phyloP scores from a whole-genome alignment of 1,140 invertebrate genomes.

The Macrosteles quadrilineatus region DNA sequence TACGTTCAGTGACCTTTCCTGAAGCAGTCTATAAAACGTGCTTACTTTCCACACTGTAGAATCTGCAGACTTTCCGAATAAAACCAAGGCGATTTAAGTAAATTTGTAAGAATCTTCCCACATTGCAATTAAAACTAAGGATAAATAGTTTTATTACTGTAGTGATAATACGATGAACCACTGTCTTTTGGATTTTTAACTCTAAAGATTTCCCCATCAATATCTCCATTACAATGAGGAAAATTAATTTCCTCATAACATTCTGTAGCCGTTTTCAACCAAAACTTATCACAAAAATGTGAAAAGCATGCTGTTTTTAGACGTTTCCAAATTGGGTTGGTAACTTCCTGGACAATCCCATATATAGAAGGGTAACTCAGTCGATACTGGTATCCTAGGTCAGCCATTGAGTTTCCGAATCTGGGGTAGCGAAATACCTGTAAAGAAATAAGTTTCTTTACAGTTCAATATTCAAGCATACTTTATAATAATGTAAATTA shows the following conservation, averaged over 20 bases:
- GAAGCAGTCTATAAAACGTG: slow-evolving; percentile 21
- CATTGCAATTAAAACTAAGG: slow-evolving; percentile 14
- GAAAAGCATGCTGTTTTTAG: slow-evolving; percentile 17
- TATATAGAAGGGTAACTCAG: slow-evolving; percentile 20
- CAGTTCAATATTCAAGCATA: too few species aligned
- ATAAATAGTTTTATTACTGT: slow-evolving; percentile 34
- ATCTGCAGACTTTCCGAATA: slow-evolving; percentile 28
- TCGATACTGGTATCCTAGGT: slow-evolving; percentile 32
- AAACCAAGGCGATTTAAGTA: not conserved
- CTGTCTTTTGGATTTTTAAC: not conserved
- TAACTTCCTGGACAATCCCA: slow-evolving; percentile 32
- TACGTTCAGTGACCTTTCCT: not conserved
- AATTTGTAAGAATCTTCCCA: slow-evolving; percentile 23
- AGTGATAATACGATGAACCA: too few species aligned
- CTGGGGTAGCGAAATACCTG: not conserved
- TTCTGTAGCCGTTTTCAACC: not conserved
- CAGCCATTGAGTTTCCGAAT: not conserved
- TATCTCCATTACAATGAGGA: slow-evolving; percentile 48
- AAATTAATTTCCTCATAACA: slow-evolving; percentile 41
- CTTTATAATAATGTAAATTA: too few species aligned
- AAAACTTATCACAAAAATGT: slow-evolving; percentile 35
- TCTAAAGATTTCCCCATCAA: slow-evolving; percentile 30
- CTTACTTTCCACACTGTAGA: slow-evolving; percentile 25
- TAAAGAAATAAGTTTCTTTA: too few species aligned
- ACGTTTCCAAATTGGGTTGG: slow-evolving; percentile 34